Base-by-base conservation (phyloP, 2,797 vertebrate genomes). In the Thaleichthys pacificus region DNA sequence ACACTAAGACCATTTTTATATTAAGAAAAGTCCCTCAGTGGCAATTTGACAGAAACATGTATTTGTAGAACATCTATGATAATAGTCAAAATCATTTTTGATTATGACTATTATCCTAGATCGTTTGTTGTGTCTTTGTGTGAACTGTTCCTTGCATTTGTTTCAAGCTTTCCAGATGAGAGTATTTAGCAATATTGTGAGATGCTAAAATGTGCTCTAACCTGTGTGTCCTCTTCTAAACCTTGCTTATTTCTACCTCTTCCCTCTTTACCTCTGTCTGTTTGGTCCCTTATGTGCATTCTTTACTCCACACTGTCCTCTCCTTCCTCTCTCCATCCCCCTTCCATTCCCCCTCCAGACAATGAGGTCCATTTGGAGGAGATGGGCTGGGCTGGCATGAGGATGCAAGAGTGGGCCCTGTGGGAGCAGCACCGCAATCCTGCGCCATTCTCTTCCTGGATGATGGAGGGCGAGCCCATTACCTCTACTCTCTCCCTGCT, bases 381-480 rank as follows among this genome's bases (percentile, higher is more conserved):
- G 78, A 80, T 74, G 61, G 64, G 38, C 21, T 21, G 38, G 38
- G 38, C 78, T 76, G 76, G 76, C 71, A 60, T 85, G 87, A 95
- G 79, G 82, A 94, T 92, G 91, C 91, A 87, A 77, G 89, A 80
- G 82, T 82, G 68, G 80, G 70, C 62, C 63, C 75, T 85, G 70
- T 89, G 83, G 88, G 77, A 90, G 78, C 83, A 69, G 51, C 84
- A 73, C 64, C 61, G 42, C 71, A 5, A 0, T 19, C 66, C 7
- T 67, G n/a, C 65, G 11, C 68, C 47, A 68, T 22, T 26, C 63
- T 77, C 67, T 7, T 78, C 68, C 74, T 82, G 88, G 89, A 92
- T 80, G 71, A 95, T 94, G 94, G 93, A 95, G 73, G 91, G 81
- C 80, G 93, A 93, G 80, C 85, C 89, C 26, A 78, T 93, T 79